phyloP scores from a whole-genome alignment of 2,888 invertebrate genomes.

The Morinoia aosen region DNA sequence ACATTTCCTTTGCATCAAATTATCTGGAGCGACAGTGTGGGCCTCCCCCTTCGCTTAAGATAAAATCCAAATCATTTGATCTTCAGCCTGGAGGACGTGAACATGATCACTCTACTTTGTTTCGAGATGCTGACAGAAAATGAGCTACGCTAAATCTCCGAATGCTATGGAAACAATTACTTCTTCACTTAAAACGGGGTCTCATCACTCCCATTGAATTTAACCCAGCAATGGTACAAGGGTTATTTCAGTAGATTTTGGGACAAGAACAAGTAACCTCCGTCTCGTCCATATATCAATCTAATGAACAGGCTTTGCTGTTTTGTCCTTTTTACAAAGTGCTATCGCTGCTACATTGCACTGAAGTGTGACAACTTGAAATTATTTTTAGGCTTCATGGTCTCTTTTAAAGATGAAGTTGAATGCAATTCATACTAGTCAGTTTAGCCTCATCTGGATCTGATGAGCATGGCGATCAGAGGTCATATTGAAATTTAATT shows the following conservation, averaged over 20 bases:
- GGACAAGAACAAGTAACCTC: neutral
- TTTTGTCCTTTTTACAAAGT: too few relatives aligned
- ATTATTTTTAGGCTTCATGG: too few relatives aligned
- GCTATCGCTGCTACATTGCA: too few relatives aligned
- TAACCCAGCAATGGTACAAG: neutral
- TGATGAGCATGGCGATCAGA: too few relatives aligned
- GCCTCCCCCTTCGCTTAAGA: neutral
- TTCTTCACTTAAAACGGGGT: neutral
- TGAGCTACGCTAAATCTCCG: neutral
- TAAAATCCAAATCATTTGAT: neutral
- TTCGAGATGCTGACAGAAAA: neutral
- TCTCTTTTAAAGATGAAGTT: too few relatives aligned
- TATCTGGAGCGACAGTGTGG: neutral
- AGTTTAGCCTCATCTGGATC: too few relatives aligned
- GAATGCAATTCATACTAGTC: too few relatives aligned
- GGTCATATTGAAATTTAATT: too few relatives aligned
- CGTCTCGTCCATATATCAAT: neutral
- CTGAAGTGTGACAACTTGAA: too few relatives aligned
- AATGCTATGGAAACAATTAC: neutral
- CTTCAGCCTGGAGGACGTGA: neutral
- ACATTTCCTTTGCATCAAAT: neutral
- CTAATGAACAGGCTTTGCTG: too few relatives aligned
- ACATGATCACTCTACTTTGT: neutral
- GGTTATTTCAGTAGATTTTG: neutral
- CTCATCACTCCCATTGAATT: neutral